Evolutionary conservation across 1,140 invertebrate genomes (phyloP), one percentile per base, ranked within the genome.

Genomic region (Condylostylus longicornis): DNA sequence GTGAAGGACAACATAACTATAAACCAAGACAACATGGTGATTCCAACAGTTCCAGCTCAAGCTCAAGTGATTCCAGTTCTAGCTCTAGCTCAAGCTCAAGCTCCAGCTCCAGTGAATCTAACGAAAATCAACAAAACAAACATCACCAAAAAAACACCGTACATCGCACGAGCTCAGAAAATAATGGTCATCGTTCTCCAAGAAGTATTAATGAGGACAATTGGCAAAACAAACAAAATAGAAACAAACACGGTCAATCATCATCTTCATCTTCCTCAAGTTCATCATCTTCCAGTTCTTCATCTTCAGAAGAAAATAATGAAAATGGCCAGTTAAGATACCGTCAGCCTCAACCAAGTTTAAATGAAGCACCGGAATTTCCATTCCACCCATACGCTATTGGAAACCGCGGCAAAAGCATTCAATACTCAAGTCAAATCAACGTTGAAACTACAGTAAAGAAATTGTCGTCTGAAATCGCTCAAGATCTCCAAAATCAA

Each of bases 391-490:
- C 62, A 22, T 65, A 48, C 50, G 69, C 63, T 33, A 61, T 64
- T 51, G 73, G 65, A 44, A 60, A 69, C 47, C 43, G 64, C 46
- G 68, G 68, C 17, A 57, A 65, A 23, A 50, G 54, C 3, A 51
- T 70, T 17, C 60, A 58, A 37, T 41, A 50, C 18, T 40, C 49
- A 8, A 32, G 15, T 15, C 15, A 12, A 12, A 21, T 63, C 3
- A 49, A 65, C 17, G 25, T 49, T 21, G 48, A 62, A 2, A 45
- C 63, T 38, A 53, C 51, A 12, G 62, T 62, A 2, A 51, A 66
- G 29, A 67, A 67, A 18, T 42, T 79, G 1, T 54, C 68, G 2
- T 42, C 60, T 31, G 51, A 74, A 46, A 71, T 79, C 13, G 68
- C 59, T 14, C 50, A 65, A 23, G 70, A 73, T 37, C 30, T 79